Base-by-base conservation (phyloP, 2,113 vertebrate species). In the Neotragus moschatus region DNA sequence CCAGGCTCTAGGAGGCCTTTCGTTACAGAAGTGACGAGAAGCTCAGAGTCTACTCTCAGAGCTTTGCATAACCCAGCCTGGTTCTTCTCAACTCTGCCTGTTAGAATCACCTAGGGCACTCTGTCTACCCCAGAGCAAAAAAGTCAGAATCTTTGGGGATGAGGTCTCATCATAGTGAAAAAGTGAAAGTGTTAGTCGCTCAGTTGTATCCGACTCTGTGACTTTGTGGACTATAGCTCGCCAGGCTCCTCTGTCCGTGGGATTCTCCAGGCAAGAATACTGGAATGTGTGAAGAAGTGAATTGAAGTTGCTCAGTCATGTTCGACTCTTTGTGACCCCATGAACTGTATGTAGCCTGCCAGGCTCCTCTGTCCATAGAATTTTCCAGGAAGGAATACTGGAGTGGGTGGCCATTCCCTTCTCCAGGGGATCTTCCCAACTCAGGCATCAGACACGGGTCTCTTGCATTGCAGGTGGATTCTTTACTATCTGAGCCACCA, bases 181-280 rank as follows among this genome's bases (percentile, higher is more conserved):
- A 73, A 73, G 66, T 25, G 66, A 21, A 70, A 36, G n/a, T 12
- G 66, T 73, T 73, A 39, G 21, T 19, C 8, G 7, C 16, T n/a
- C 33, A 4, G 16, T n/a, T 66, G 7, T 66, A 8, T n/a, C 33
- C 0, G 12, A 66, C 61, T 66, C 14, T 17, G 61, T 66, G 16
- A n/a, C 7, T 33, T 2, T 8, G 17, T n/a, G 61, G 4, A 19
- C 33, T 66, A 1, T 19, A 66, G 61, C 33, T 4, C 4, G 1
- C 61, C 16, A n/a, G 61, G 61, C 61, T 19, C 33, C 33, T 66
- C 61, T 66, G 63, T 66, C 33, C 16, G 10, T 66, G 33, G 63
- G 10, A 66, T 66, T 66, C 33, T 66, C 63, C 63, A 66, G 61
- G 7, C 7, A 66, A 7, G 7, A 66, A 66, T 66, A n/a, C 15